Evolutionary conservation across 2,888 invertebrate species (phyloP).

Genomic region (Limnephilus auricula): DNA sequence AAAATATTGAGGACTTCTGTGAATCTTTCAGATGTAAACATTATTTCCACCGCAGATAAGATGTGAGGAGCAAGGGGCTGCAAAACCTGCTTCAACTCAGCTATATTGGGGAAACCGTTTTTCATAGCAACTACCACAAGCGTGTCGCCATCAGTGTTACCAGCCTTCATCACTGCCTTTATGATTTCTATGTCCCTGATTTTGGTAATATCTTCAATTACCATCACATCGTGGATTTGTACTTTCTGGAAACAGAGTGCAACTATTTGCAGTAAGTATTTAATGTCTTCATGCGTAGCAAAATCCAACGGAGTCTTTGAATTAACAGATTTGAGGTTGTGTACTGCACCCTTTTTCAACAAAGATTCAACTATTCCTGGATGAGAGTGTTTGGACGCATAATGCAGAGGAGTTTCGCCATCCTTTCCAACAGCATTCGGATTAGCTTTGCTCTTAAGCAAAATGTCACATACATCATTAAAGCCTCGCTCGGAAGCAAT

Average conservation of each 20-base stretch:
- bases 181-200: not conserved
- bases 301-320: not conserved
- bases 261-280: not conserved
- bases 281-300: not conserved
- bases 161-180: not conserved
- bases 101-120: not conserved
- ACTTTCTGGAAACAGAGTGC: not conserved
- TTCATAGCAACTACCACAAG: not conserved
- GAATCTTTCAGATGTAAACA: not conserved
- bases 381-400: not conserved
- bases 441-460: too few relatives aligned
- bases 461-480: too few relatives aligned
- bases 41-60: not conserved
- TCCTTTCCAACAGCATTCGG: not conserved
- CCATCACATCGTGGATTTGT: not conserved
- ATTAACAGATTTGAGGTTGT: not conserved
- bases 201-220: not conserved
- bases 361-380: not conserved
- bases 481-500: too few relatives aligned
- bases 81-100: slow-evolving; percentile 2
- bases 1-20: not conserved
- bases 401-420: not conserved
- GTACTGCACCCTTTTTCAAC: not conserved
- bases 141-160: not conserved
- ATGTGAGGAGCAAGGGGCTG: not conserved